A percentile compares a stretch with the other conserved stretches of the same genome.
phyloP scores from a whole-genome alignment of 37 sponge, comb jelly and placozoan genomes.

The Cliona cf. orientalis region DNA sequence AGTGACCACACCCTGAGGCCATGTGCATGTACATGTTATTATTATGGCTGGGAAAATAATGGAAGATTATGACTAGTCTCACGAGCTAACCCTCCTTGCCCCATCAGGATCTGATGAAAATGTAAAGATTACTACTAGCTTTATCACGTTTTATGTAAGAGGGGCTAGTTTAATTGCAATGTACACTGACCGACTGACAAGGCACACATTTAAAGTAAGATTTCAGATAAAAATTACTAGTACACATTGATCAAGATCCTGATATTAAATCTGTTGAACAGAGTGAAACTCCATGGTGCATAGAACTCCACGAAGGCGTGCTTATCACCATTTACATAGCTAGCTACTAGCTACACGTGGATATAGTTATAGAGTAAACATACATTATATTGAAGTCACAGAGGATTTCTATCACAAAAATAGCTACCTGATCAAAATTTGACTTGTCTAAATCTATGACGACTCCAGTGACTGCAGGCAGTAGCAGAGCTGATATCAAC shows the following conservation, averaged over 20 bases:
- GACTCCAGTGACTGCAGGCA: constrained; percentile 7
- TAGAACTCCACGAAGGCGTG: constrained; percentile 95
- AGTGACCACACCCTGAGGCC: constrained; percentile 95
- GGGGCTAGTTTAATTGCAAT: no score
- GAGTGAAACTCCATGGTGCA: constrained; percentile 96
- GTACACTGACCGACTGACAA: no score
- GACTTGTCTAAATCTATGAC: constrained; percentile 75
- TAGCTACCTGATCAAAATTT: constrained; percentile 97
- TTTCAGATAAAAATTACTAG: no score
- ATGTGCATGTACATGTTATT: background rate
- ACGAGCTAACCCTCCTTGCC: no score
- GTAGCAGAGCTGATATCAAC: no score
- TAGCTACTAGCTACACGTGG: constrained; percentile 54
- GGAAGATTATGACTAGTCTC: background rate
- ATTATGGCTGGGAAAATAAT: background rate
- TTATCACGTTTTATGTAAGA: constrained; percentile 1
- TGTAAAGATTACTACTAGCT: no score
- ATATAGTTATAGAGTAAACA: background rate
- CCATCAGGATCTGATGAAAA: no score
- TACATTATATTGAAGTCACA: no score
- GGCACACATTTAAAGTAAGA: no score
- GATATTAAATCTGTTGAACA: no score
- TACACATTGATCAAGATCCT: no score
- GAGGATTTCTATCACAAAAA: no score
- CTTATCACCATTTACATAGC: constrained; percentile 89